Conservation (phyloP, 1,140 invertebrate genomes). For the Bombus soroeensis region DNA sequence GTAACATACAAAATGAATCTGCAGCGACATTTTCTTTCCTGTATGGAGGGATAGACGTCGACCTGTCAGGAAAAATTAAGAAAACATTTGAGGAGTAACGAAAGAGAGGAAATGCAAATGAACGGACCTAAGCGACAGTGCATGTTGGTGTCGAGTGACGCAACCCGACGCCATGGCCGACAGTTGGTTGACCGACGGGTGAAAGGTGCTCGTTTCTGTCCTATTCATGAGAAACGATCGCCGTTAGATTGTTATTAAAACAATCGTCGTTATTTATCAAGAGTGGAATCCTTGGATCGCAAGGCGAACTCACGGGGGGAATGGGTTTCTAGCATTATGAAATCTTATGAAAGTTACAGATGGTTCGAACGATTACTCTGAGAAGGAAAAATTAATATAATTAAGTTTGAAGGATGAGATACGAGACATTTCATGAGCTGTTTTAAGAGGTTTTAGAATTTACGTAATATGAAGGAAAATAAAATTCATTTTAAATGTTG, state of each 20-base stretch:
- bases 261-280: constrained; percentile 26
- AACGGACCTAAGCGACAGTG: neutral
- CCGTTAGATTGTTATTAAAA: constrained; percentile 29
- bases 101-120: constrained; percentile 33
- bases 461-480: neutral
- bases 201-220: constrained; percentile 58
- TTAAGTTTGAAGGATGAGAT: too few species aligned
- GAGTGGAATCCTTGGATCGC: neutral
- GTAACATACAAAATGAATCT: neutral
- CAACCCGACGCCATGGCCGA: constrained; percentile 59
- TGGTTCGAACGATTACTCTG: neutral
- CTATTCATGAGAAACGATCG: constrained; percentile 22
- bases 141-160: constrained; percentile 56
- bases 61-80: neutral
- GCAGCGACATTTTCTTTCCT: neutral
- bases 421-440: too few species aligned
- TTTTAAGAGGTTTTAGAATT: neutral
- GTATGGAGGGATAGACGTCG: neutral
- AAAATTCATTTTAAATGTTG: neutral
- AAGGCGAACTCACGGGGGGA: neutral
- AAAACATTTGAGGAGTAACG: neutral
- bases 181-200: constrained; percentile 62
- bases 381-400: too few species aligned
- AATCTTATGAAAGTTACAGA: neutral
- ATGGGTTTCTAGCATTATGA: neutral